Percentiles rank a stretch among this genome's conserved stretches.
phyloP scores from a whole-genome alignment of 30 jellyfish, hydroid and myxozoan species.

The Chrysaora quinquecirrha region DNA sequence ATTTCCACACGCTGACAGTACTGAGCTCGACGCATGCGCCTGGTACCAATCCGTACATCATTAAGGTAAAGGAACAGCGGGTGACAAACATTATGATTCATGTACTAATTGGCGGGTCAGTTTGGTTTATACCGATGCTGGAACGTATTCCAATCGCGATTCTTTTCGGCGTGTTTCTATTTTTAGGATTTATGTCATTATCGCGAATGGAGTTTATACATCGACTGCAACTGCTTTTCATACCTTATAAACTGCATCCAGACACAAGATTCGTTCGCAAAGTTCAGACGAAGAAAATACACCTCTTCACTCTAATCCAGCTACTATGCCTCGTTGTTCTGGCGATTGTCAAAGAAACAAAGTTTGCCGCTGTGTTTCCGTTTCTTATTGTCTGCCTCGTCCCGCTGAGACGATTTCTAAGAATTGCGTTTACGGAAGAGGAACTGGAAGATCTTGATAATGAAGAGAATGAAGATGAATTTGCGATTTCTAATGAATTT shows the following conservation, averaged over 20 bases:
- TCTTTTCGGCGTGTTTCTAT: constrained; percentile 84
- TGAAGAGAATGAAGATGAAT: constrained; percentile 60
- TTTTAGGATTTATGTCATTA: constrained; percentile 81
- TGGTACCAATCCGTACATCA: constrained; percentile 79
- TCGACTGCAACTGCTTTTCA: constrained; percentile 71
- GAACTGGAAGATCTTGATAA: constrained; percentile 79
- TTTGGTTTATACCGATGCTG: constrained; percentile 75
- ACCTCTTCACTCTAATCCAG: constrained; percentile 76
- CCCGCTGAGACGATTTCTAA: constrained; percentile 59
- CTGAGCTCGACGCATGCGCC: constrained; percentile 79
- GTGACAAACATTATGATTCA: constrained; percentile 82
- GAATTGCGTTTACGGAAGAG: constrained; percentile 69
- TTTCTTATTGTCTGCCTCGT: constrained; percentile 72
- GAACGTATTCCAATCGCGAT: constrained; percentile 78
- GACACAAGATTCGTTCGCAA: constrained; percentile 71
- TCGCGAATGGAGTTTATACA: constrained; percentile 64
- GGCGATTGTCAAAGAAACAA: constrained; percentile 66
- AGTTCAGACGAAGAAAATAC: constrained; percentile 71
- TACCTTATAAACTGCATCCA: constrained; percentile 82
- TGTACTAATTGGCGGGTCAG: constrained; percentile 74
- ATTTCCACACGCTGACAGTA: constrained; percentile 76
- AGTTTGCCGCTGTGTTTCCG: constrained; percentile 86
- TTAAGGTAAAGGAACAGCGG: constrained; percentile 82
- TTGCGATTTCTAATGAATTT: constrained; percentile 37
- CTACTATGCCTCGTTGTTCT: constrained; percentile 57